Conservation (phyloP, 1,140 invertebrate genomes). For the Popillia japonica region DNA sequence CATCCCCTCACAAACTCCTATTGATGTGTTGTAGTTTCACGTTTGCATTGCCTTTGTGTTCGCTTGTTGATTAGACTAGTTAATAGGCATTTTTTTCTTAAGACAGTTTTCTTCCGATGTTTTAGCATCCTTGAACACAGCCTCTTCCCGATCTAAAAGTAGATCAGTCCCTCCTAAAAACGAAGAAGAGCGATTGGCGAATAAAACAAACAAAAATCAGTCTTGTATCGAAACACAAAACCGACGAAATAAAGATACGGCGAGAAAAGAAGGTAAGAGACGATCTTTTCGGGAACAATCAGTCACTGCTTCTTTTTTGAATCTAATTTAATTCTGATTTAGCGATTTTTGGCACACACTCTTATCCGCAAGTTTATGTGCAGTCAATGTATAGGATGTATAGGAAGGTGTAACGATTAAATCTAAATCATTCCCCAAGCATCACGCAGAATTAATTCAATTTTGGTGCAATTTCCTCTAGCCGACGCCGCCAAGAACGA, state of each 20-base stretch:
- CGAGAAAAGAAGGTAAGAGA: constrained; percentile 58
- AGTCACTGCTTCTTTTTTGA: constrained; percentile 6
- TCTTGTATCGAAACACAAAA: constrained; percentile 40
- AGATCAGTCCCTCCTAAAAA: constrained; percentile 58
- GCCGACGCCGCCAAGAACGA: neutral
- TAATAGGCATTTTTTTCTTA: constrained; percentile 38
- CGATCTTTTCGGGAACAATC: constrained; percentile 35
- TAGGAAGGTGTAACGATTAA: neutral
- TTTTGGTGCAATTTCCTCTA: neutral
- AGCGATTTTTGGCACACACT: constrained; percentile 59
- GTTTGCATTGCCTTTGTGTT: neutral
- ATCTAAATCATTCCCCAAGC: too few species aligned
- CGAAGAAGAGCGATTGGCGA: constrained; percentile 59
- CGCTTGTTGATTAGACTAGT: constrained; percentile 1
- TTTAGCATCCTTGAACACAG: constrained; percentile 62
- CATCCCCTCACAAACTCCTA: neutral
- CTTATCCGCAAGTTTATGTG: constrained; percentile 26
- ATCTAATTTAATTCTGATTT: neutral
- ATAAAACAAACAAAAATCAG: constrained; percentile 56
- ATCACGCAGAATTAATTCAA: neutral
- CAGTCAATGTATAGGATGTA: constrained; percentile 19
- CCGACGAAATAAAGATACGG: constrained; percentile 47
- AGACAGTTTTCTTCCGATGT: constrained; percentile 54
- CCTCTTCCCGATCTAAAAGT: constrained; percentile 61
- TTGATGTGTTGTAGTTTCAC: neutral